These are phyloP conservation scores for Nesospiza acunhae DNA, from an alignment of 2,113 vertebrate genomes.

Conservation along the genomic window DNA sequence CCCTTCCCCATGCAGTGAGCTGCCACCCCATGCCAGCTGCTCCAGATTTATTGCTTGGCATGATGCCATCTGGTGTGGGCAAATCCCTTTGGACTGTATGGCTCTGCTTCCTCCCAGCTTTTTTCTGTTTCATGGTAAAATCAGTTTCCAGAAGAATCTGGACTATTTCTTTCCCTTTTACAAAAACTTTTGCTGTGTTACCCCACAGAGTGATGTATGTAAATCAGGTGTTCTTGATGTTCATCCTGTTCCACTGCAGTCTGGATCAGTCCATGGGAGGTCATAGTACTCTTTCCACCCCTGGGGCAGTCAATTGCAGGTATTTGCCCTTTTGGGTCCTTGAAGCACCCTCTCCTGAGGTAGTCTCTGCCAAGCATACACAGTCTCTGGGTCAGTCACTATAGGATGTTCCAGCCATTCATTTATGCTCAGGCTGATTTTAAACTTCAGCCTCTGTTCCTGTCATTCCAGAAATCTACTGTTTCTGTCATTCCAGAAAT, in stretches of 20 bases:
- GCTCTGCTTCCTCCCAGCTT: not conserved
- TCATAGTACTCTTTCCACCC: fast-evolving
- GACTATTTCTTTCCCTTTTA: not conserved
- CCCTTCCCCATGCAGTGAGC: not conserved
- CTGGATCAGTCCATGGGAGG: not conserved
- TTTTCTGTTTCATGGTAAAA: not conserved
- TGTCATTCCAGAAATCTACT: not conserved
- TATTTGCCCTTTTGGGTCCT: not conserved
- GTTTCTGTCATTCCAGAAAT: not conserved
- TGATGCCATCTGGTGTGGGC: not conserved
- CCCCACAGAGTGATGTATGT: not conserved
- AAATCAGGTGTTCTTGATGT: not conserved
- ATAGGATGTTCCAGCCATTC: not conserved
- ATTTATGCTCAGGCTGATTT: not conserved
- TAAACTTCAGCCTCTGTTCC: not conserved
- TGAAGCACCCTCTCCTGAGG: not conserved
- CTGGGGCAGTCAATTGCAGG: not conserved
- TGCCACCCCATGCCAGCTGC: not conserved
- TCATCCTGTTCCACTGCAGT: not conserved
- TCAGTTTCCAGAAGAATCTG: not conserved
- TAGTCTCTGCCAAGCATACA: not conserved
- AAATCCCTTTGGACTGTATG: not conserved
- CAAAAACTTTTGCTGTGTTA: not conserved
- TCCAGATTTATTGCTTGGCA: not conserved
- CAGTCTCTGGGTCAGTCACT: not conserved